Evolutionary conservation across 2,797 vertebrate species (phyloP).

Genomic region (Siniperca obscura): DNA sequence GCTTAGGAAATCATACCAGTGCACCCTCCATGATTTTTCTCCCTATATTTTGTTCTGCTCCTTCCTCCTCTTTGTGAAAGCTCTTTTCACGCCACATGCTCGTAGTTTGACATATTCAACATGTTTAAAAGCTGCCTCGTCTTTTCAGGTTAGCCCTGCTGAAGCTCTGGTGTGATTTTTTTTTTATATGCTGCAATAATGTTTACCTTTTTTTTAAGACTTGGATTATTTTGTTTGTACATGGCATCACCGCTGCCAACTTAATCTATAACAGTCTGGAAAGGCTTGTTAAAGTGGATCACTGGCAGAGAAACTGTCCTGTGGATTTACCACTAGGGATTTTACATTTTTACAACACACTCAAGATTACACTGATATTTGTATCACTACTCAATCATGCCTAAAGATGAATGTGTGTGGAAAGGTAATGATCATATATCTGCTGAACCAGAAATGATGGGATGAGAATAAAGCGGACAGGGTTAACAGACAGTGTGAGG

Average conservation of each 20-base stretch:
- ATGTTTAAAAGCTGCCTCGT: constrained; percentile 49
- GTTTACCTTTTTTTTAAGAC: constrained; percentile 68
- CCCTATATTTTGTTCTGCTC: constrained; percentile 49
- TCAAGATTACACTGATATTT: constrained; percentile 34
- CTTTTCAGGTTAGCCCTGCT: constrained; percentile 44
- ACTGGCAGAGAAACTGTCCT: constrained; percentile 46
- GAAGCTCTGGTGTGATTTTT: constrained; percentile 30
- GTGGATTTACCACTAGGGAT: constrained; percentile 29
- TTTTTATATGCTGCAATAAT: constrained; percentile 44
- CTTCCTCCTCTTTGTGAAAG: constrained; percentile 55
- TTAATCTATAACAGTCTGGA: constrained; percentile 50
- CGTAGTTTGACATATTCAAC: constrained; percentile 57
- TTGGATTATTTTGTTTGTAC: constrained; percentile 65
- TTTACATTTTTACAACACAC: constrained; percentile 60
- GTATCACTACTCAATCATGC: constrained; percentile 6
- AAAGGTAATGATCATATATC: constrained; percentile 62
- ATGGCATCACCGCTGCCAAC: constrained; percentile 52
- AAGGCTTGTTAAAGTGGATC: constrained; percentile 66
- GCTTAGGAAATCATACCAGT: constrained; percentile 64
- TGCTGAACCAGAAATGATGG: constrained; percentile 74
- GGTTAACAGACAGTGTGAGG: constrained; percentile 69
- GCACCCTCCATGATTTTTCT: constrained; percentile 23
- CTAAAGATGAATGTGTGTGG: constrained; percentile 45
- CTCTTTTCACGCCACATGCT: constrained; percentile 36
- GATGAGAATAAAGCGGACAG: constrained; percentile 59